Conservation (phyloP, 2,113 vertebrate genomes). For the Serilophus lunatus region DNA sequence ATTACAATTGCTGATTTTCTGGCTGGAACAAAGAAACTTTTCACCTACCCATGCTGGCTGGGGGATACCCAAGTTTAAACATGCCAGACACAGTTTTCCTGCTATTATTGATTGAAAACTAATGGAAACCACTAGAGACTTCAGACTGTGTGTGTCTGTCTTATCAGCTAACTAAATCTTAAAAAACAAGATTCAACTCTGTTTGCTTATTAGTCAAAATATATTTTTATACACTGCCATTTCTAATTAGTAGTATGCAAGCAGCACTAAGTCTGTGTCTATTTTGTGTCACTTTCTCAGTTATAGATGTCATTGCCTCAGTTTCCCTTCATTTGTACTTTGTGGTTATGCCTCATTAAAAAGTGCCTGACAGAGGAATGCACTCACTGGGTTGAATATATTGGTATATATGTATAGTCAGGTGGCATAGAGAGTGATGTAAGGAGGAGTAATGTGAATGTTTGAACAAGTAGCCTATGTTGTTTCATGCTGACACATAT, state of each 20-base stretch:
- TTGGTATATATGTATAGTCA: neutral
- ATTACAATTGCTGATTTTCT: neutral
- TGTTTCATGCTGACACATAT: conserved; percentile 44
- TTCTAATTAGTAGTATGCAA: neutral
- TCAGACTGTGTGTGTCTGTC: neutral
- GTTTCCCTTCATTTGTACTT: neutral
- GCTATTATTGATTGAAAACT: neutral
- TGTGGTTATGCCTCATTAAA: neutral
- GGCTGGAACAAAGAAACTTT: neutral
- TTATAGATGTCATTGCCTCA: neutral
- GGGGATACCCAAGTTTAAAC: neutral
- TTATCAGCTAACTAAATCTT: neutral
- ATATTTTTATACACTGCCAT: neutral
- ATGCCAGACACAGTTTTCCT: neutral
- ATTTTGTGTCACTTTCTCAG: neutral
- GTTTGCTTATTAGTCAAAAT: neutral
- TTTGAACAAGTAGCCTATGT: conserved; percentile 50
- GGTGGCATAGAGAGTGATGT: conserved; percentile 21
- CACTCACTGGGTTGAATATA: neutral
- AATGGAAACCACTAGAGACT: neutral
- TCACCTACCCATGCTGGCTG: neutral
- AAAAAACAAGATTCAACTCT: neutral
- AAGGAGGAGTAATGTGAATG: conserved; percentile 37
- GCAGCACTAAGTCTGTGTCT: neutral
- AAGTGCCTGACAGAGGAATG: neutral